phyloP scores from a whole-genome alignment of 2,113 vertebrate species.

The Proterorhinus semilunaris region DNA sequence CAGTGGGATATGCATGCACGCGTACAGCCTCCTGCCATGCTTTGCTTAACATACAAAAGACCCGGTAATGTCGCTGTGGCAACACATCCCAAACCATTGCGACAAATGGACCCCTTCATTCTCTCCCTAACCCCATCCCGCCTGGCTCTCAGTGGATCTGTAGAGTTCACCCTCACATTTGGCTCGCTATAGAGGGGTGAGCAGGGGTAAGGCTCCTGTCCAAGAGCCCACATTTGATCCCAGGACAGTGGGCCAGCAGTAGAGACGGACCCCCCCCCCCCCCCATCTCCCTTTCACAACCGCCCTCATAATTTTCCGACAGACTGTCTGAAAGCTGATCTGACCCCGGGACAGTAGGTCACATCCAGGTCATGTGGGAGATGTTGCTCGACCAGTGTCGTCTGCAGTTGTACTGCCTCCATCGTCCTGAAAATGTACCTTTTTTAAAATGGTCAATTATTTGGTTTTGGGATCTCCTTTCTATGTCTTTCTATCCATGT shows the following conservation, averaged over 20 bases:
- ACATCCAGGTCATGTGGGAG: constrained; percentile 20
- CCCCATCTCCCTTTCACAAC: background rate
- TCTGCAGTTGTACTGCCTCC: constrained; percentile 1
- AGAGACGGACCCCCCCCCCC: background rate
- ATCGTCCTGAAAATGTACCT: background rate
- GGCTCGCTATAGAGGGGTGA: constrained; percentile 39
- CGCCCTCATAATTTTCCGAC: constrained; percentile 25
- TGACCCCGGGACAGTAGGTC: constrained; percentile 14
- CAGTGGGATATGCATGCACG: constrained; percentile 23
- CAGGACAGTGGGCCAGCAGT: constrained; percentile 26
- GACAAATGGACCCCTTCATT: constrained; percentile 16
- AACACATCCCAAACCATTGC: constrained; percentile 57
- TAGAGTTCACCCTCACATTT: constrained; percentile 49
- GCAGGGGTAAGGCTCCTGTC: constrained; percentile 49
- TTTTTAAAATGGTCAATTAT: background rate
- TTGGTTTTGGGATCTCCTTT: constrained; percentile 14
- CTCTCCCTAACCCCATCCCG: constrained; percentile 1
- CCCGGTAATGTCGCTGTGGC: constrained; percentile 47
- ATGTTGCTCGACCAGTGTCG: constrained; percentile 3
- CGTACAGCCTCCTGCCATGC: constrained; percentile 40
- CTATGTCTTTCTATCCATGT: constrained; percentile 28
- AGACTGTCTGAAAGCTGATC: constrained; percentile 24
- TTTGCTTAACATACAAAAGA: constrained; percentile 51
- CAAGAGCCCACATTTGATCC: constrained; percentile 43
- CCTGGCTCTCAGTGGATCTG: constrained; percentile 35